Conservation (phyloP, 2,113 vertebrate species). For the Oxyruncus cristatus region DNA sequence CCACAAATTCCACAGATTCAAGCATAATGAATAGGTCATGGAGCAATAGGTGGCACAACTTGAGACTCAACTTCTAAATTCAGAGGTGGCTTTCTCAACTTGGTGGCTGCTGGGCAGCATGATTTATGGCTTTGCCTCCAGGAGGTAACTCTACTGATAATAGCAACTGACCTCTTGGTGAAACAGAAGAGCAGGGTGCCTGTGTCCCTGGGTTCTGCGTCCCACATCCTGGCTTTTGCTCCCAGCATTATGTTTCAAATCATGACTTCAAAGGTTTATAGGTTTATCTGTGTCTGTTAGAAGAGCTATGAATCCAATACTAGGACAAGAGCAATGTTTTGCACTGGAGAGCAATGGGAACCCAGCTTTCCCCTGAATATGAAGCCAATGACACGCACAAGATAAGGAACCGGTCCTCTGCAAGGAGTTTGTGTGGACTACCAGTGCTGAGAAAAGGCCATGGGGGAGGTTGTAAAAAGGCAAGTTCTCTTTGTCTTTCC, state of each 20-base stretch:
- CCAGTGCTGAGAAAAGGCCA: neutral
- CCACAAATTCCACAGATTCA: neutral
- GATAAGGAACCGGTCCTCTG: neutral
- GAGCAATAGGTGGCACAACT: neutral
- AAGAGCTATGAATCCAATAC: neutral
- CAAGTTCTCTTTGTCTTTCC: neutral
- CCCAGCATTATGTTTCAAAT: neutral
- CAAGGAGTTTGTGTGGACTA: neutral
- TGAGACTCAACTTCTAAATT: neutral
- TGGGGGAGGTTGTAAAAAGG: neutral
- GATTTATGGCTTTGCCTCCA: neutral
- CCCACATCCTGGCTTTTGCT: neutral
- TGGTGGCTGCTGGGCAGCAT: neutral
- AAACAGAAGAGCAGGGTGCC: neutral
- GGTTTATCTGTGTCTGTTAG: neutral
- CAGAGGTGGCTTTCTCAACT: neutral
- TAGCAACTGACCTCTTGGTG: neutral
- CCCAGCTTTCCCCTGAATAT: neutral
- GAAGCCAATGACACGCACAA: neutral
- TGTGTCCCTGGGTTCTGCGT: neutral
- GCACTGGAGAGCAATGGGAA: neutral
- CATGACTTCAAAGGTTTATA: neutral
- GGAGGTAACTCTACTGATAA: neutral
- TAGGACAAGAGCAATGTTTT: neutral
- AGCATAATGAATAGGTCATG: neutral